A percentile compares a stretch with the other conserved stretches of the same genome.
These are phyloP conservation scores for Arbacia lixula DNA, from an alignment of 53 echinoderm and acorn worm species.

Conservation along the genomic window DNA sequence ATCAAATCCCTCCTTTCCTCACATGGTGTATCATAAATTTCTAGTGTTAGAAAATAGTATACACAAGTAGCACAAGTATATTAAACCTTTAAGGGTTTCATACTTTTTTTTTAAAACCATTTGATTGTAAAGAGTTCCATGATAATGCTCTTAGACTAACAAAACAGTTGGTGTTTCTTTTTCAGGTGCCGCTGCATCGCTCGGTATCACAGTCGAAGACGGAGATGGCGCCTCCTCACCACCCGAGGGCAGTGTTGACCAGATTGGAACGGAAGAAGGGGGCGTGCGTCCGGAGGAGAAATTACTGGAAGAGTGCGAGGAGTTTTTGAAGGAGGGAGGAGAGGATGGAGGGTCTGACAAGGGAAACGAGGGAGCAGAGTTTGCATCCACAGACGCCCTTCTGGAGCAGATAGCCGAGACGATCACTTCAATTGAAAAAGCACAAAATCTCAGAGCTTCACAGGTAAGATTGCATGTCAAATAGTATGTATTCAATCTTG, in stretches of 20 bases:
- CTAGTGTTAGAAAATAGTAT: too few species aligned
- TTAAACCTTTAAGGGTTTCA: too few species aligned
- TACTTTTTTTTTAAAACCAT: too few species aligned
- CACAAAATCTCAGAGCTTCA: conserved; percentile 53
- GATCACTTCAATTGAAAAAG: conserved; percentile 49
- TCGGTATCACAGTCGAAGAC: background rate
- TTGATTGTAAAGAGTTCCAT: too few species aligned
- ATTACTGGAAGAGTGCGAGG: conserved; percentile 30
- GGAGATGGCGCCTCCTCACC: background rate
- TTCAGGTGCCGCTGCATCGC: background rate
- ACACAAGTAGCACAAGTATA: too few species aligned
- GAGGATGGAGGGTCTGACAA: background rate
- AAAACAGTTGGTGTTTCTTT: too few species aligned
- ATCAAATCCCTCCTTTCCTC: too few species aligned
- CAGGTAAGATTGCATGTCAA: conserved; percentile 50
- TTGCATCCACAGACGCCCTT: conserved; percentile 39
- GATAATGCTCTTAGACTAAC: too few species aligned
- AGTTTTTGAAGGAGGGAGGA: background rate
- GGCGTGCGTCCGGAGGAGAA: conserved; percentile 46
- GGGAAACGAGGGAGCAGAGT: background rate
- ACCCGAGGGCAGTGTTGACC: background rate
- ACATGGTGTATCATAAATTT: too few species aligned
- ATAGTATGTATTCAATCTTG: too few species aligned
- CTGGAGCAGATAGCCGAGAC: conserved; percentile 60
- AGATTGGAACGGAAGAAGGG: background rate